These are phyloP conservation scores for Platysternon megacephalum DNA, from an alignment of 2,113 vertebrate species.

Conservation along the genomic window DNA sequence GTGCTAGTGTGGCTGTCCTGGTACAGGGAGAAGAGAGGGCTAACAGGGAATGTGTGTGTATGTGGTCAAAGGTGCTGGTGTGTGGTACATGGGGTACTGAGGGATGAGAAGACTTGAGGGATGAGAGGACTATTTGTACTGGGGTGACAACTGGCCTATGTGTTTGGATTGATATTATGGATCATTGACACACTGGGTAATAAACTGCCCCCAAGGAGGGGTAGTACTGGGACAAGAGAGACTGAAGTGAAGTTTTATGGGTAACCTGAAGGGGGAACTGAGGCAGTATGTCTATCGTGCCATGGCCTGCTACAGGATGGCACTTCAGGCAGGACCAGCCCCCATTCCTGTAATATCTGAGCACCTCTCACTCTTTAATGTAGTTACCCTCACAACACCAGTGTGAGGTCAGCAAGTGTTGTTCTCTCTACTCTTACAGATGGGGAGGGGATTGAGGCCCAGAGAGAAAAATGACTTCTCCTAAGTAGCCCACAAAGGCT, in stretches of 20 bases:
- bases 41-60: not conserved
- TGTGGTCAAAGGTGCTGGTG: not conserved
- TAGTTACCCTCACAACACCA: not conserved
- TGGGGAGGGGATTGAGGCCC: too few species aligned
- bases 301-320: not conserved
- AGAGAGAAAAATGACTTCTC: not conserved
- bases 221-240: not conserved
- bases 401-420: not conserved
- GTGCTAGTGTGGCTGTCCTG: not conserved
- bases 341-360: not conserved
- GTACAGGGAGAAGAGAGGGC: not conserved
- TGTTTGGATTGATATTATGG: not conserved
- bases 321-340: not conserved
- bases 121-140: not conserved
- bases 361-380: not conserved
- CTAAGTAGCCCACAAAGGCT: not conserved
- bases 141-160: not conserved
- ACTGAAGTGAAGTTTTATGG: not conserved
- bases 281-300: not conserved
- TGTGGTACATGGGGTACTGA: not conserved
- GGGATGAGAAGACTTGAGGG: too few species aligned
- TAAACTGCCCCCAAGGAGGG: too few species aligned
- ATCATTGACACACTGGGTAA: not conserved
- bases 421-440: not conserved
- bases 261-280: not conserved